Base-by-base conservation (phyloP, 2,113 vertebrate species). In the Engystomops pustulosus region DNA sequence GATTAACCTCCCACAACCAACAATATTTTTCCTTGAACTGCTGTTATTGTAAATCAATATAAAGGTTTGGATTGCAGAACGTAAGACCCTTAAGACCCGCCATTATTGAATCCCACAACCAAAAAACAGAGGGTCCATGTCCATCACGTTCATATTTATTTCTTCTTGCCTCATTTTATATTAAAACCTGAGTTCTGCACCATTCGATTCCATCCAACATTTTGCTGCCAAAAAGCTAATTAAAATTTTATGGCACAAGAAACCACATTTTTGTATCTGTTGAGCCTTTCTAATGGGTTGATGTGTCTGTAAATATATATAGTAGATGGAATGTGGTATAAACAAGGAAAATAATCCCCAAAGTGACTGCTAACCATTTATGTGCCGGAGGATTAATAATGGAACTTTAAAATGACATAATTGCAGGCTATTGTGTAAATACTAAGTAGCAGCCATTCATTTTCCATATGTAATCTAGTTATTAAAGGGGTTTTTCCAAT, bases 161-260 rank as follows among this genome's bases (percentile, higher is more conserved):
- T 62, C 12, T 51, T 67, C 12, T 65, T 51, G 6, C 41, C 41
- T 75, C 49, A 11, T 68, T 76, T 68, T 49, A 10, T 10, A 12
- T 12, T 45, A 68, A 68, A 69, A 23, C 25, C 49, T 30, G 55
- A 12, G 18, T 82, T 82, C 34, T 60, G 17, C 34, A 44, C 49
- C 36, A 65, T 78, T 84, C 65, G 51, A 55, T 69, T 77, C 58
- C 45, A 77, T 44, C 45, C 44, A 84, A 69, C 60, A 77, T 68
- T 77, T 77, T 53, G 60, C 60, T 84, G 82, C 72, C 82, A 84
- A 84, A 84, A 55, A 60, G 45, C 72, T 77, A 83, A 83, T 83
- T 83, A 83, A 83, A 83, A 83, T 83, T 76, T 83, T 49, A 83
- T 83, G 71, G 70, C 70, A 51, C 76, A 76, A 83, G 58, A 49